Evolutionary conservation across 1,140 invertebrate species (phyloP), one percentile per base, ranked within the genome.

Genomic region (Meteorus sp.): DNA sequence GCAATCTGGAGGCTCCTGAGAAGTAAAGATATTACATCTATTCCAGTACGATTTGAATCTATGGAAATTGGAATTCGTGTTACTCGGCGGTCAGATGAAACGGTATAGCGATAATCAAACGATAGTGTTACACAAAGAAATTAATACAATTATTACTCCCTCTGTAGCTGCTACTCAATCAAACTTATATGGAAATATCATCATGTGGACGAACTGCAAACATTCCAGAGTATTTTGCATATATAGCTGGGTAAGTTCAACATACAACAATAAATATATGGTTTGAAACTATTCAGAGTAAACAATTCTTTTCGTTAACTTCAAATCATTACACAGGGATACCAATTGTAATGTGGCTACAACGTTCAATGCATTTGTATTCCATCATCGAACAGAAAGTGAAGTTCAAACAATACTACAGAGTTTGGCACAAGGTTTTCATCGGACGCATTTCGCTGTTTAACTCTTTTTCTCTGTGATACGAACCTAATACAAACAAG

Each of bases 181-280:
- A 85, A 70, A 82, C 78, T 25, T 88, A 85, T 62, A 86, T 86
- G 77, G 84, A 86, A 72, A 86, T 88, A 43, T 86, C 85, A 1
- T 84, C 85, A 0, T 88, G 86, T 75, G 85, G 85, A 8, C 74
- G 82, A 53, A 80, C 83, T 9, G 72, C 74, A 2, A 78, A 82
- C 57, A 74, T 80, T 63, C 79, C 84, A 11, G 70, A 84, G 65
- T 81, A 84, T 70, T 86, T 87, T 74, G 84, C 83, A 53, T 88
- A 85, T 65, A 85, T 87, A 66, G 81, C 83, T 44, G 84, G 85
- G 85, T 87, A 72, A 74, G 70, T 67, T 15, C 13, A n/a, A 4
- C 35, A 39, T 39, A 5, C 35, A 39, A 39, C 13, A n/a, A 33
- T 33, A 33, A 4, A 39, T 39, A 39, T 5, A 39, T 11, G 15